These are phyloP conservation scores for Deilephila elpenor DNA, from an alignment of 2,888 invertebrate species.

Conservation along the genomic window DNA sequence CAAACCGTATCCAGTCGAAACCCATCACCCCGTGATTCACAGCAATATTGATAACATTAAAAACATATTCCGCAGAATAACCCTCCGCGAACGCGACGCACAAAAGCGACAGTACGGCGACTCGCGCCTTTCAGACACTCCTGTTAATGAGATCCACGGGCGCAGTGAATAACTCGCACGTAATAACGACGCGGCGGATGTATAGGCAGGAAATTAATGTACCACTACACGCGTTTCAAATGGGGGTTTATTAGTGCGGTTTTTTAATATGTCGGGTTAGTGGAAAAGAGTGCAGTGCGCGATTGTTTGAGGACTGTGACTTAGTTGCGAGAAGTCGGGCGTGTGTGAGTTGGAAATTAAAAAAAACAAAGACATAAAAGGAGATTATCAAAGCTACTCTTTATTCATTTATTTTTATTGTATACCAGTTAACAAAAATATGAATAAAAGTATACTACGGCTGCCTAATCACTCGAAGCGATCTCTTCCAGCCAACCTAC, in stretches of 20 bases:
- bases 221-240: constrained; percentile 15
- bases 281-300: no score
- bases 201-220: constrained; percentile 23
- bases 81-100: background rate
- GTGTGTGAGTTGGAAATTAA: background rate
- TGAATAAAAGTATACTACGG: no score
- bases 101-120: constrained; percentile 19
- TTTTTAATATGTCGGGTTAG: constrained; percentile 4
- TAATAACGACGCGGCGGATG: constrained; percentile 3
- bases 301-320: no score
- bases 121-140: constrained; percentile 18
- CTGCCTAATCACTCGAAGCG: no score
- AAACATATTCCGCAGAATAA: background rate
- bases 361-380: no score
- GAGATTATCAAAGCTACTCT: no score
- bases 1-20: background rate
- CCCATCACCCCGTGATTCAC: background rate
- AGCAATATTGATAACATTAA: constrained; percentile 16
- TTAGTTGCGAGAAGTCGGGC: background rate
- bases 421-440: no score
- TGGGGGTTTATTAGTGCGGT: constrained; percentile 19
- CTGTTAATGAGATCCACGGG: constrained; percentile 19
- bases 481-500: no score
- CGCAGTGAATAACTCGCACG: constrained; percentile 20
- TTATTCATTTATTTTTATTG: no score